These are phyloP conservation scores for Drosophila quinaria DNA, from an alignment of 2,888 invertebrate genomes.

Conservation along the genomic window DNA sequence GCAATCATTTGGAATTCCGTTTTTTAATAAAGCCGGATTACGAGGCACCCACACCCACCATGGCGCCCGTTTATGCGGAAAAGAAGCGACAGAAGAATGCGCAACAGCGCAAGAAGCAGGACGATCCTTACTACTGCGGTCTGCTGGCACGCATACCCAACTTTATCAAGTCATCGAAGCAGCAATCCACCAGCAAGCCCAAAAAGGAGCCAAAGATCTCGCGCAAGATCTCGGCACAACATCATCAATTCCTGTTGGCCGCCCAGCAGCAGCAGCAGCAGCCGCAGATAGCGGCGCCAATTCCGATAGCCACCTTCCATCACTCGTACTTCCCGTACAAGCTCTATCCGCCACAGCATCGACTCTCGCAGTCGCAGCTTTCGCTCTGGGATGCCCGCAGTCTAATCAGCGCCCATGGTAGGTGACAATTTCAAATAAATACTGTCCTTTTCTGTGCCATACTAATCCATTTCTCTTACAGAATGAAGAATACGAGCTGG, in stretches of 20 bases:
- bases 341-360: conserved; percentile 84
- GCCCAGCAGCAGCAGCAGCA: conserved; percentile 53
- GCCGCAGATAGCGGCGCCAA: conserved; percentile 78
- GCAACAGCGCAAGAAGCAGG: conserved; percentile 86
- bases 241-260: conserved; percentile 66
- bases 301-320: conserved; percentile 85
- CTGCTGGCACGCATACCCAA: conserved; percentile 90
- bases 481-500: conserved; percentile 66
- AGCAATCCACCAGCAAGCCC: conserved; percentile 63
- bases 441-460: neutral
- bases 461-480: conserved; percentile 37
- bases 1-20: no score
- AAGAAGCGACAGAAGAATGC: conserved; percentile 73
- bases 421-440: conserved; percentile 1
- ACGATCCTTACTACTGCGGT: conserved; percentile 91
- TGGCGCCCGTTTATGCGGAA: conserved; percentile 68
- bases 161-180: conserved; percentile 87
- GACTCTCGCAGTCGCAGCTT: conserved; percentile 84
- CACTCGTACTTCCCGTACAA: conserved; percentile 84
- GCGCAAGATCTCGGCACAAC: conserved; percentile 85
- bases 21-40: no score
- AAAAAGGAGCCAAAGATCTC: conserved; percentile 83
- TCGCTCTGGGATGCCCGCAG: conserved; percentile 85
- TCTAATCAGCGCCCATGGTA: conserved; percentile 85
- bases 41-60: conserved; percentile 66